Conservation (phyloP, 1,140 invertebrate genomes). For the Drosophila ohnishii region DNA sequence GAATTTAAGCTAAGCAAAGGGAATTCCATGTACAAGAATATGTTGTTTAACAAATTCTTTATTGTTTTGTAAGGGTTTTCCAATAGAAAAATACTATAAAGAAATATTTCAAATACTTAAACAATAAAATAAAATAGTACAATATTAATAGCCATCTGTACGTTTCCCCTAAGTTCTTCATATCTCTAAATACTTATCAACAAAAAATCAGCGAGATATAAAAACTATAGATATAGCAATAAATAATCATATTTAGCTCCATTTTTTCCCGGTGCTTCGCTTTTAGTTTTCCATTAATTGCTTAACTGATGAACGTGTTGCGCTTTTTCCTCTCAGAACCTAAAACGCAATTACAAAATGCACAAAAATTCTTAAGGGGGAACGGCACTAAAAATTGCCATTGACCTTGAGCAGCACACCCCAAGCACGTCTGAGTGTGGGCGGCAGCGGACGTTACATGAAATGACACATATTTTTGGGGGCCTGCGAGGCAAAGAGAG, state of each 20-base stretch:
- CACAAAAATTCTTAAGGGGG: conserved; percentile 18
- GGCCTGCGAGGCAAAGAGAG: conserved; percentile 19
- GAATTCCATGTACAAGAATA: no score
- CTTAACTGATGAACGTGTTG: conserved; percentile 21
- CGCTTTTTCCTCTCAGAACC: conserved; percentile 11
- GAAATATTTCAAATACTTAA: no score
- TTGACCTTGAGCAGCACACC: conserved; percentile 56
- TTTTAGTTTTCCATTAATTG: conserved; percentile 30
- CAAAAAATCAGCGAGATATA: neutral
- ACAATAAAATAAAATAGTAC: no score
- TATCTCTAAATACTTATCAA: neutral
- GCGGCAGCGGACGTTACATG: conserved; percentile 15
- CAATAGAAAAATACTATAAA: no score
- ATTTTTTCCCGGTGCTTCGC: neutral
- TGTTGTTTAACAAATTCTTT: no score
- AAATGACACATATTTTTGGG: conserved; percentile 43
- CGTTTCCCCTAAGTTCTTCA: neutral
- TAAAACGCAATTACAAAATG: conserved; percentile 44
- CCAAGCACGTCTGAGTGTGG: conserved; percentile 7
- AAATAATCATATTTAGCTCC: neutral
- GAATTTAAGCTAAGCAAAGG: neutral
- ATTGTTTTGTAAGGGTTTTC: no score
- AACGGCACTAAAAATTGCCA: conserved; percentile 42
- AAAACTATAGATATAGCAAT: neutral
- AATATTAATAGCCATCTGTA: neutral